A percentile compares a stretch with the other conserved stretches of the same genome.
Evolutionary conservation across 2,113 vertebrate species (phyloP).

Genomic region (Chaetops frenatus): DNA sequence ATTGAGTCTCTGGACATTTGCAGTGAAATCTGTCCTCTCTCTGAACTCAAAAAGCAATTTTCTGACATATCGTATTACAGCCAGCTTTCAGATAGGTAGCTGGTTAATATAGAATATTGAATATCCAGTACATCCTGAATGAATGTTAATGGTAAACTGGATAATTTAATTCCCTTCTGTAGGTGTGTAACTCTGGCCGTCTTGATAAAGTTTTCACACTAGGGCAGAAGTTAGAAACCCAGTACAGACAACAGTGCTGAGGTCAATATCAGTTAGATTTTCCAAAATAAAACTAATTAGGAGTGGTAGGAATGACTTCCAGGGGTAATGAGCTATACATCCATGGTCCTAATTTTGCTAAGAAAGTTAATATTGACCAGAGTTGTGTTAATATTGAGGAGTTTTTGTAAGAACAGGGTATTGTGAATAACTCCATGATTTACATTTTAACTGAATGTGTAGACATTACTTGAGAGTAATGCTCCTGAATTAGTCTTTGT

Average conservation of each 20-base stretch:
- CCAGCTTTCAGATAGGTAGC: not conserved
- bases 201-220: not conserved
- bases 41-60: not conserved
- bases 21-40: not conserved
- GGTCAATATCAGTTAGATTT: not conserved
- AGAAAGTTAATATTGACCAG: not conserved
- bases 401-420: not conserved
- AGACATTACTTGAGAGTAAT: not conserved
- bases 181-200: not conserved
- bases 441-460: not conserved
- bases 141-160: not conserved
- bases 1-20: not conserved
- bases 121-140: not conserved
- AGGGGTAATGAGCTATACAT: not conserved
- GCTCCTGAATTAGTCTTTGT: not conserved
- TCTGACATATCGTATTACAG: not conserved
- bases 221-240: not conserved
- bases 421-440: not conserved
- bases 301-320: not conserved
- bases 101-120: not conserved
- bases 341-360: not conserved
- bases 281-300: not conserved
- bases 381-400: not conserved
- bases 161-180: not conserved
- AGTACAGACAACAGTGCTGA: not conserved